Conservation (phyloP, 2,113 vertebrate species). For the Brachyhypopomus occidentalis region DNA sequence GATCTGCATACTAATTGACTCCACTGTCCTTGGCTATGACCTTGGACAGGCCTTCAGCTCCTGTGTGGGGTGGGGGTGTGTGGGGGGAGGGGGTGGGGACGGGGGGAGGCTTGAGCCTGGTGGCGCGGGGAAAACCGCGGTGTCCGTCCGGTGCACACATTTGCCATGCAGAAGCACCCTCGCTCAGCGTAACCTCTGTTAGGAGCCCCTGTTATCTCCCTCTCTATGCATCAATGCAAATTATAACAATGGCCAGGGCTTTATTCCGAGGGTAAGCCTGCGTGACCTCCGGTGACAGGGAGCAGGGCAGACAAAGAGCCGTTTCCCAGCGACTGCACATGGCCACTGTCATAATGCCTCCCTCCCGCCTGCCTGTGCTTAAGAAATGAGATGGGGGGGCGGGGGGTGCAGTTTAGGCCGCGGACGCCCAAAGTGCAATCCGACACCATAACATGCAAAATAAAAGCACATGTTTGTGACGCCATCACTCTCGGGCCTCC, state of each 20-base stretch:
- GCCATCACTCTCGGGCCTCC: constrained; percentile 12
- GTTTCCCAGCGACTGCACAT: constrained; percentile 72
- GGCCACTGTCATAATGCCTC: constrained; percentile 61
- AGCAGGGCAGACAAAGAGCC: constrained; percentile 73
- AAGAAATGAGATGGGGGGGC: constrained; percentile 37
- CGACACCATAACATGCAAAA: constrained; percentile 54
- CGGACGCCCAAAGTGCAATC: constrained; percentile 33
- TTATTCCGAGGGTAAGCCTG: constrained; percentile 76
- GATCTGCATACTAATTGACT: constrained; percentile 97
- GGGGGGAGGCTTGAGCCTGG: constrained; percentile 40
- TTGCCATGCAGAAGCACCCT: constrained; percentile 69
- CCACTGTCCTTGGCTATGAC: constrained; percentile 86
- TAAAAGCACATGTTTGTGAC: constrained; percentile 49
- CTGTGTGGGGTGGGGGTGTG: constrained; percentile 65
- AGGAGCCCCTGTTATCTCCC: constrained; percentile 58
- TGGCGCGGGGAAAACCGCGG: constrained; percentile 72
- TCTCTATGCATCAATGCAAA: constrained; percentile 80
- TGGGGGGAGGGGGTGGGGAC: neutral
- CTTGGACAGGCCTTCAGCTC: constrained; percentile 82
- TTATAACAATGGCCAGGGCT: constrained; percentile 76
- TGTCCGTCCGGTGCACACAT: constrained; percentile 72
- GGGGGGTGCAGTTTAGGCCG: neutral
- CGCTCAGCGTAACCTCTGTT: constrained; percentile 63
- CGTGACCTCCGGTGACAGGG: constrained; percentile 75
- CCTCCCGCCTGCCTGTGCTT: constrained; percentile 44